phyloP scores from a whole-genome alignment of 1,140 invertebrate species.

The Scaptomyza hsui region DNA sequence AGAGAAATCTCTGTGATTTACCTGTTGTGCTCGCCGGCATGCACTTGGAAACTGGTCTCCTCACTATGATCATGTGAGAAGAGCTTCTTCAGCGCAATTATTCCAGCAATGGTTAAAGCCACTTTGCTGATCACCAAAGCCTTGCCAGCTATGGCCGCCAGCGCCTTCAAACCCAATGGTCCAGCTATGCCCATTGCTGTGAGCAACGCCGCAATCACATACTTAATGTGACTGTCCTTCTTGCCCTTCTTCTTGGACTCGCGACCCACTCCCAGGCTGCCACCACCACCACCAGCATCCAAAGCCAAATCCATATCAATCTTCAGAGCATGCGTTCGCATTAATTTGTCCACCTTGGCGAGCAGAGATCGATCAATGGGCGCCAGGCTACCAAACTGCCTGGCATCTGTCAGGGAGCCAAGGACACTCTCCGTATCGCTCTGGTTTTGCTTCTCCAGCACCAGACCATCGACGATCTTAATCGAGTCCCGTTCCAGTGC shows the following conservation, averaged over 20 bases:
- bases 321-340: slow-evolving; percentile 77
- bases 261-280: slow-evolving; percentile 43
- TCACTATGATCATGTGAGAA: slow-evolving; percentile 87
- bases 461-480: slow-evolving; percentile 86
- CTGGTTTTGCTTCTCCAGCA: slow-evolving; percentile 85
- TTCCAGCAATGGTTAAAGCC: slow-evolving; percentile 88
- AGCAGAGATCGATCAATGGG: slow-evolving; percentile 75
- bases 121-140: slow-evolving; percentile 88
- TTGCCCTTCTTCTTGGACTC: slow-evolving; percentile 67
- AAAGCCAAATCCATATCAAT: slow-evolving; percentile 55
- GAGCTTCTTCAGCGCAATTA: slow-evolving; percentile 88
- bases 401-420: slow-evolving; percentile 64
- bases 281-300: slow-evolving; percentile 20
- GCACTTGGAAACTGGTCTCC: slow-evolving; percentile 87
- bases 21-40: slow-evolving; percentile 87
- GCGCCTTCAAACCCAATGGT: slow-evolving; percentile 86
- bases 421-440: slow-evolving; percentile 82
- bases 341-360: slow-evolving; percentile 72
- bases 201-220: slow-evolving; percentile 86
- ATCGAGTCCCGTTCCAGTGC: slow-evolving; percentile 86
- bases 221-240: slow-evolving; percentile 83
- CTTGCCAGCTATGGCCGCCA: slow-evolving; percentile 88
- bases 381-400: slow-evolving; percentile 64
- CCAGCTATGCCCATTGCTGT: slow-evolving; percentile 88
- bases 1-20: slow-evolving; percentile 53